Conservation (phyloP, 2,888 invertebrate species). For the Meta bourneti region DNA sequence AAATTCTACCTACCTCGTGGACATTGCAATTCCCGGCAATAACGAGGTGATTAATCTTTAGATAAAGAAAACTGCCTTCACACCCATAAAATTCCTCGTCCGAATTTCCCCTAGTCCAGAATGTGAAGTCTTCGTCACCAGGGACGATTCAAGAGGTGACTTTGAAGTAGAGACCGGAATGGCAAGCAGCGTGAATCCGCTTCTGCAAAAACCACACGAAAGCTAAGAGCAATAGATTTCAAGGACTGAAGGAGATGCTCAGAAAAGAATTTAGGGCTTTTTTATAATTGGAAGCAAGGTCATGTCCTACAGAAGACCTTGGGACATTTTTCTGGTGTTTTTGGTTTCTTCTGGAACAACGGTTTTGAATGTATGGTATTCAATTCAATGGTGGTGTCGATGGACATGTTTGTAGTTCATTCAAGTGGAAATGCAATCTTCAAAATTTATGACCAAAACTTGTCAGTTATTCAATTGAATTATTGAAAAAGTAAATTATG, state of each 20-base stretch:
- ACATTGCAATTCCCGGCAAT: not conserved
- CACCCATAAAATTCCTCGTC: too few relatives aligned
- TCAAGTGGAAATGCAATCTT: too few relatives aligned
- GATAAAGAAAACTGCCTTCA: too few relatives aligned
- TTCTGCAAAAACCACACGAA: not conserved
- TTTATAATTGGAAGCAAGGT: slow-evolving; percentile 2
- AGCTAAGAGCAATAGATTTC: slow-evolving; percentile 1
- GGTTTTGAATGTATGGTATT: not conserved
- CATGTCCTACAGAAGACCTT: slow-evolving; percentile 7
- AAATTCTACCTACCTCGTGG: not conserved
- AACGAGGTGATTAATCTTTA: slow-evolving; percentile 1
- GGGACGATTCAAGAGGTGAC: slow-evolving; percentile 36
- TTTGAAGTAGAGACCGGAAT: slow-evolving; percentile 47
- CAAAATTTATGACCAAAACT: too few relatives aligned
- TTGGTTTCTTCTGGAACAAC: not conserved
- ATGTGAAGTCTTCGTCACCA: not conserved
- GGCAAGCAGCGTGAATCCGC: slow-evolving; percentile 59
- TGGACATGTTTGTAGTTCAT: too few relatives aligned
- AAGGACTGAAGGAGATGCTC: slow-evolving; percentile 33
- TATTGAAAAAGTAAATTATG: too few relatives aligned
- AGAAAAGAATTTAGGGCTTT: not conserved
- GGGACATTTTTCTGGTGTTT: slow-evolving; percentile 11
- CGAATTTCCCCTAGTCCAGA: too few relatives aligned
- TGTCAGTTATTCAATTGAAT: too few relatives aligned
- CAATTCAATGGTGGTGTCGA: not conserved